These are phyloP conservation scores for Drosophila tristis DNA, from an alignment of 1,140 invertebrate species.

Conservation along the genomic window DNA sequence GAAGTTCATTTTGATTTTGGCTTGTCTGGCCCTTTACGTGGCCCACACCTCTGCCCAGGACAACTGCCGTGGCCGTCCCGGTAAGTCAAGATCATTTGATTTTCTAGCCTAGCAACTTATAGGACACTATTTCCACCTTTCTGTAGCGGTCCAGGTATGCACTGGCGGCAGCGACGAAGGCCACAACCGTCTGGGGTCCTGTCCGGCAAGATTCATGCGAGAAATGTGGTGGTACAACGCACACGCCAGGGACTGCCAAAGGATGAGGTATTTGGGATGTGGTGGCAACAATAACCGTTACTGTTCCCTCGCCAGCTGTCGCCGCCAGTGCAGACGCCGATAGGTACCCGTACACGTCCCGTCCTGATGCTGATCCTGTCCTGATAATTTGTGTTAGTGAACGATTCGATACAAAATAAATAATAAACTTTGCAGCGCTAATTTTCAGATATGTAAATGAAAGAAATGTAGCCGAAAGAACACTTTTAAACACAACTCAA, in stretches of 20 bases:
- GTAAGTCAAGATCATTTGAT: no score
- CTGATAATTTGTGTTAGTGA: no score
- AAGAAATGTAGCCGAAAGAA: no score
- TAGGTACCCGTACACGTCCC: no score
- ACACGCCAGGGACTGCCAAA: neutral
- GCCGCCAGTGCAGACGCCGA: no score
- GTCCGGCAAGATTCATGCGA: neutral
- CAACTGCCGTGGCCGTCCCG: neutral
- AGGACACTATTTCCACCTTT: no score
- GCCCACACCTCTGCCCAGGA: neutral
- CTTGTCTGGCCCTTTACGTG: constrained; percentile 3
- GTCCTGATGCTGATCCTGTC: no score
- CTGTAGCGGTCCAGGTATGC: constrained; percentile 14
- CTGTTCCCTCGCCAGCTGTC: neutral
- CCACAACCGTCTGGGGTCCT: neutral
- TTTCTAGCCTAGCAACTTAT: neutral
- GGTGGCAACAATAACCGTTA: constrained; percentile 15
- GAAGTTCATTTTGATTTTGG: constrained; percentile 12
- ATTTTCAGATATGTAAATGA: no score
- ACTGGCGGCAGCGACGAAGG: constrained; percentile 11
- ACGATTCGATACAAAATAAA: no score
- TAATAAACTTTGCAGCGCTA: no score
- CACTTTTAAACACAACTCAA: no score
- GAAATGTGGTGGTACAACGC: constrained; percentile 10
- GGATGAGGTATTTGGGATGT: constrained; percentile 9